phyloP scores from a whole-genome alignment of 2,797 vertebrate genomes.

The Hephaestus fuliginosus region DNA sequence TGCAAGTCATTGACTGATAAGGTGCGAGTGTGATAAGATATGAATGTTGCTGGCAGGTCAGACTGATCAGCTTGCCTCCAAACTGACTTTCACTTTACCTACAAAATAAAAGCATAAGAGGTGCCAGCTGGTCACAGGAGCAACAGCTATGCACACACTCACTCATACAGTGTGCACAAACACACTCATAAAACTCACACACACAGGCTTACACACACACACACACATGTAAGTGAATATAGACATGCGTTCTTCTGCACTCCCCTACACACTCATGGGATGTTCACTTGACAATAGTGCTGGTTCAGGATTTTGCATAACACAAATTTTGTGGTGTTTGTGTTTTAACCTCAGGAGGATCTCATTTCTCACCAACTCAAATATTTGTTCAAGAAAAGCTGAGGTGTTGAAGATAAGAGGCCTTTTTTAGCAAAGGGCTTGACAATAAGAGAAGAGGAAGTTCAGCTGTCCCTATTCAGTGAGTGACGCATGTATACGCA shows the following conservation, averaged over 20 bases:
- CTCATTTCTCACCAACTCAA: neutral
- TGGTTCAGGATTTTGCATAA: neutral
- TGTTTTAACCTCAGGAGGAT: conserved; percentile 12
- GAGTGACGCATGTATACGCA: conserved; percentile 9
- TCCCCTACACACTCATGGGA: neutral
- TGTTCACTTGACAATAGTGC: neutral
- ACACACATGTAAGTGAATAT: neutral
- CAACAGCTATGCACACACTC: conserved; percentile 26
- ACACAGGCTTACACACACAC: conserved; percentile 1
- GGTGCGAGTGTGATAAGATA: conserved; percentile 4
- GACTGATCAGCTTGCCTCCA: neutral
- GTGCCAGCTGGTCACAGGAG: conserved; percentile 25
- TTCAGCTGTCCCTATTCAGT: conserved; percentile 13
- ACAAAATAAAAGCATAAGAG: conserved; percentile 19
- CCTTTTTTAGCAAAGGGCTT: conserved; percentile 7
- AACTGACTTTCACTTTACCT: conserved; percentile 29
- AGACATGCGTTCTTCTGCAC: neutral
- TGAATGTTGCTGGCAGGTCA: conserved; percentile 23
- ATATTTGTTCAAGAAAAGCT: conserved; percentile 50
- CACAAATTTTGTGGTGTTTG: conserved; percentile 36
- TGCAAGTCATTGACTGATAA: conserved; percentile 14
- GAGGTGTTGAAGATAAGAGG: conserved; percentile 13
- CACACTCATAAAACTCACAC: conserved; percentile 3
- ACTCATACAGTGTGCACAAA: conserved; percentile 11
- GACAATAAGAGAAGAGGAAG: conserved; percentile 51